These are phyloP conservation scores for Agonopterix subpropinquella DNA, from an alignment of 2,888 invertebrate species.

Conservation along the genomic window DNA sequence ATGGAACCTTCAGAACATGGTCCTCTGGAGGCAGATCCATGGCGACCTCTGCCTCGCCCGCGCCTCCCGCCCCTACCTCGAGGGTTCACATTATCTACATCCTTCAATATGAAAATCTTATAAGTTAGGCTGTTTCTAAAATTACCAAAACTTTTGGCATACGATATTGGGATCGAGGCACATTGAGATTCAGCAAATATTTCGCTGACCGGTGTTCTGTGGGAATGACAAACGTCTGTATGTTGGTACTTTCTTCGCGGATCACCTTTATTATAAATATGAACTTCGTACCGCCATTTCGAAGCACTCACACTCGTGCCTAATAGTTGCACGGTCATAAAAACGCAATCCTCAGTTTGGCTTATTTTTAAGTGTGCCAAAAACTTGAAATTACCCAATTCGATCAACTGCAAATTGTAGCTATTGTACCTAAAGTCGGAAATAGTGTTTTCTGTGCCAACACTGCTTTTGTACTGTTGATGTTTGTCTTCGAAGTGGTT, in stretches of 20 bases:
- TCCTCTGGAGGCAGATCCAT: too few species aligned
- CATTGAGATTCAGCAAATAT: conserved; percentile 31
- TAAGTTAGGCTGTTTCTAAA: conserved; percentile 21
- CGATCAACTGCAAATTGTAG: conserved; percentile 29
- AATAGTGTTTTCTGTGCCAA: conserved; percentile 40
- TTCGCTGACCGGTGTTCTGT: conserved; percentile 20
- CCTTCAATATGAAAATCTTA: conserved; percentile 31
- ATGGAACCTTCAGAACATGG: too few species aligned
- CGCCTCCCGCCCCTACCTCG: conserved; percentile 2
- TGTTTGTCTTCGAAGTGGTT: conserved; percentile 41
- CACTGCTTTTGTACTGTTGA: conserved; percentile 28
- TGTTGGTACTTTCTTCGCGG: conserved; percentile 40
- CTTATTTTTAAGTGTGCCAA: conserved; percentile 39
- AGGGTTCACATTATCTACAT: not conserved
- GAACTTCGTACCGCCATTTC: conserved; percentile 55
- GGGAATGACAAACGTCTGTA: conserved; percentile 31
- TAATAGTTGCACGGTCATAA: conserved; percentile 37
- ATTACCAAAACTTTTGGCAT: conserved; percentile 22
- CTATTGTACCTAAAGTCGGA: conserved; percentile 21
- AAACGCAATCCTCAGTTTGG: conserved; percentile 23
- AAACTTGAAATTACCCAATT: conserved; percentile 37
- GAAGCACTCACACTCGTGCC: conserved; percentile 26
- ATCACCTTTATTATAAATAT: conserved; percentile 48
- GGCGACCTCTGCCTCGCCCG: conserved; percentile 1
- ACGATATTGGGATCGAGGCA: conserved; percentile 28